Evolutionary conservation across 2,113 vertebrate genomes (phyloP).

Genomic region (Ancistrus triradiatus): DNA sequence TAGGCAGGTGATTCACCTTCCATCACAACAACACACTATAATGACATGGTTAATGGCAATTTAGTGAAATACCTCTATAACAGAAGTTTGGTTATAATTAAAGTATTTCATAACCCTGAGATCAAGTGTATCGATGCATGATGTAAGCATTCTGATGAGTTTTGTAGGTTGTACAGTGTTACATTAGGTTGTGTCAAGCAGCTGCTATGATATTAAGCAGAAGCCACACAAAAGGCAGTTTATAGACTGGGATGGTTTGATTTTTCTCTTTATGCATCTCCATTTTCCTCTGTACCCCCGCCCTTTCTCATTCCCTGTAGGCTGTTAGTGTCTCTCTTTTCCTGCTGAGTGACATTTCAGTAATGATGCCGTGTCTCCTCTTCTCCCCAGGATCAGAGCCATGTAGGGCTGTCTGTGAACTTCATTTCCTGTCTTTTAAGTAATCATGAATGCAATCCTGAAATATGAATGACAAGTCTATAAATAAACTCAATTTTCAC

Average conservation of each 20-base stretch:
- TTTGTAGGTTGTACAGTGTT: background rate
- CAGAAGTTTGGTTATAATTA: too few species aligned
- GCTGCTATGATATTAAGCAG: slow-evolving; percentile 36
- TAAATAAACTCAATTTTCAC: background rate
- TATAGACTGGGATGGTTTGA: slow-evolving; percentile 12
- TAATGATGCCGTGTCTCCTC: slow-evolving; percentile 52
- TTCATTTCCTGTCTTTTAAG: background rate
- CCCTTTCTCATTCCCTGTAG: slow-evolving; percentile 10
- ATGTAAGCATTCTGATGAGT: too few species aligned
- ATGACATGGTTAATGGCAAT: too few species aligned
- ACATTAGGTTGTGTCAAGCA: background rate
- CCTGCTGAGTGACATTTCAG: slow-evolving; percentile 60
- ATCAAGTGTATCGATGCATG: background rate
- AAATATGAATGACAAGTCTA: background rate
- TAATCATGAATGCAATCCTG: background rate
- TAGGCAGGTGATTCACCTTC: too few species aligned
- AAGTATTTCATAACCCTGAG: background rate
- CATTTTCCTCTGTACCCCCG: background rate
- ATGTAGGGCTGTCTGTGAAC: slow-evolving; percentile 5
- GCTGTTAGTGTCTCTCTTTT: slow-evolving; percentile 34
- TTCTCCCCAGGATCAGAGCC: slow-evolving; percentile 21
- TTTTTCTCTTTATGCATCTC: slow-evolving; percentile 7
- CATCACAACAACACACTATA: too few species aligned
- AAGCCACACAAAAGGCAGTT: slow-evolving; percentile 47
- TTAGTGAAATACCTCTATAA: too few species aligned